These are phyloP conservation scores for Benthosema pterotum DNA, from an alignment of 2,797 vertebrate genomes.

Conservation along the genomic window DNA sequence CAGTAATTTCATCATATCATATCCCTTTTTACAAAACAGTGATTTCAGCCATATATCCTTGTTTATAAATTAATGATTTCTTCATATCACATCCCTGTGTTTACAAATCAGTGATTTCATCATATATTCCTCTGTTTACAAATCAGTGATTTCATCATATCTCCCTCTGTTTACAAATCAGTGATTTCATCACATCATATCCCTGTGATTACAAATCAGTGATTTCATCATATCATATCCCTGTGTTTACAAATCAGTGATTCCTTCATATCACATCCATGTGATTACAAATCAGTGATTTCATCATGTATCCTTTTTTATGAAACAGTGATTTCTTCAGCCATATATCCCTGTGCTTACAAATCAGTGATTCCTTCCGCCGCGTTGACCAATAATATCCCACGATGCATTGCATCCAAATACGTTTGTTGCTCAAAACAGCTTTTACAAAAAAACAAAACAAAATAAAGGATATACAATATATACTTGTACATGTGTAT, in stretches of 20 bases:
- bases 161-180: neutral
- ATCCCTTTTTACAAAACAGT: conserved; percentile 81
- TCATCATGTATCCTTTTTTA: too few relatives aligned
- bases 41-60: conserved; percentile 51
- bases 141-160: too few relatives aligned
- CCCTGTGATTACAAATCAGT: conserved; percentile 25
- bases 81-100: conserved; percentile 17
- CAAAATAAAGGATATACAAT: conserved; percentile 80
- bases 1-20: conserved; percentile 21
- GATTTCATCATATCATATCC: conserved; percentile 51
- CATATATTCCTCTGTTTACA: too few relatives aligned
- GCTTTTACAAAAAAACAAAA: conserved; percentile 82
- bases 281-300: too few relatives aligned
- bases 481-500: conserved; percentile 81
- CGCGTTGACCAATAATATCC: conserved; percentile 75
- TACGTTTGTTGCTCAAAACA: conserved; percentile 83
- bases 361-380: conserved; percentile 77
- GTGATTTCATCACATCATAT: conserved; percentile 40
- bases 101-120: too few relatives aligned
- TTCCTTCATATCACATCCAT: conserved; percentile 53
- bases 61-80: too few relatives aligned
- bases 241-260: neutral
- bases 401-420: conserved; percentile 89
- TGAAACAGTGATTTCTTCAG: conserved; percentile 80
- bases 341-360: conserved; percentile 80